phyloP scores from a whole-genome alignment of 2,888 invertebrate species.

The Resseliella maxima region DNA sequence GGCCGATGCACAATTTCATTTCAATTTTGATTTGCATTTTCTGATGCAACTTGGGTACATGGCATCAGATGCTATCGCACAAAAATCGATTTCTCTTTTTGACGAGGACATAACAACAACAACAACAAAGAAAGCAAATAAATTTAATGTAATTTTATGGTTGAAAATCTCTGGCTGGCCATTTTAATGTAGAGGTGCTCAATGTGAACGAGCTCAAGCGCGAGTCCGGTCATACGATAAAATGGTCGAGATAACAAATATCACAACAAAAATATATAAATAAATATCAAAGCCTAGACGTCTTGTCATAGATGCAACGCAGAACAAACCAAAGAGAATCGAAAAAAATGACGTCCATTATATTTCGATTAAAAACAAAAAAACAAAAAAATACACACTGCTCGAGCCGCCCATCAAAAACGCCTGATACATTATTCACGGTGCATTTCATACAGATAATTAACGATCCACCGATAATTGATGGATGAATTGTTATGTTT shows the following conservation, averaged over 20 bases:
- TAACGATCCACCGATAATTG: conserved; percentile 43
- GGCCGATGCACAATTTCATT: neutral
- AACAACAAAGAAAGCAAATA: conserved; percentile 48
- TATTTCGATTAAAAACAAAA: conserved; percentile 21
- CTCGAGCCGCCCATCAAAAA: neutral
- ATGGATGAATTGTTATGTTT: conserved; percentile 48
- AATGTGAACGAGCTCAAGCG: no score
- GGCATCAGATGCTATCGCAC: conserved; percentile 7
- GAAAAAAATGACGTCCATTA: conserved; percentile 24
- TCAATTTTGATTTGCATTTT: conserved; percentile 15
- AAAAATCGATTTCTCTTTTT: conserved; percentile 46
- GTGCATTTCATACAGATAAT: conserved; percentile 36
- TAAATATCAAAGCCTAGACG: neutral
- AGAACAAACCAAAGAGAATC: neutral
- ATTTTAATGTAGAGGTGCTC: neutral
- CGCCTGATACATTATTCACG: neutral
- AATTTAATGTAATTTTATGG: conserved; percentile 51
- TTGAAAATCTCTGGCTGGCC: neutral
- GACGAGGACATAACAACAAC: conserved; percentile 16
- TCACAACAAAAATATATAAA: neutral
- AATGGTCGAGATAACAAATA: neutral
- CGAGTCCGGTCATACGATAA: conserved; percentile 8
- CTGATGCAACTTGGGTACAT: neutral
- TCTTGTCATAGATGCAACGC: neutral
- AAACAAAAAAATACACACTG: neutral